Conservation (phyloP, 2,797 vertebrate genomes). For the Pagetopsis macropterus region DNA sequence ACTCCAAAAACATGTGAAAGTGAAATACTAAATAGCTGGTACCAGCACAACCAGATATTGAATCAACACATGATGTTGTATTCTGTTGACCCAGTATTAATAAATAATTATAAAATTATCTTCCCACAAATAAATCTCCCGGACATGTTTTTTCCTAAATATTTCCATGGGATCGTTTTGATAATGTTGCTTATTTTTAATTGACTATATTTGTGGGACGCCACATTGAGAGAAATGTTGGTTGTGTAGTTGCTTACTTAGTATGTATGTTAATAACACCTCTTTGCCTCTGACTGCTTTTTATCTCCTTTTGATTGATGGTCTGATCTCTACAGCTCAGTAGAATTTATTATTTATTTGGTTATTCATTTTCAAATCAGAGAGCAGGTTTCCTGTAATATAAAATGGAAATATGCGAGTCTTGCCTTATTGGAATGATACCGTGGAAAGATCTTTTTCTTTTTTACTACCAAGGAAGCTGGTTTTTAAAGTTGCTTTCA, state of each 20-base stretch:
- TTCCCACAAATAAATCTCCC: not conserved
- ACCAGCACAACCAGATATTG: not conserved
- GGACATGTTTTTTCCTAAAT: not conserved
- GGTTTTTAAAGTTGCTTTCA: conserved; percentile 27
- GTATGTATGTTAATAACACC: not conserved
- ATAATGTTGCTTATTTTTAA: not conserved
- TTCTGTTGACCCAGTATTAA: not conserved
- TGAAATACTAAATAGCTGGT: not conserved
- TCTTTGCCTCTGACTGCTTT: conserved; percentile 14
- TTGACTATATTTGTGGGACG: not conserved
- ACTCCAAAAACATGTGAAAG: not conserved
- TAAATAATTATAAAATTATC: not conserved
- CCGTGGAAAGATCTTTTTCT: conserved; percentile 24
- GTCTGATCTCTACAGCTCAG: conserved; percentile 9
- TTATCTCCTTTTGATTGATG: conserved; percentile 2
- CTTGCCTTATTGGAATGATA: conserved; percentile 19
- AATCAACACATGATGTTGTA: not conserved
- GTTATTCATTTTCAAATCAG: conserved; percentile 15
- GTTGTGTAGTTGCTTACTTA: not conserved
- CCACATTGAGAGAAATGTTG: not conserved
- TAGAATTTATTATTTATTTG: conserved; percentile 17
- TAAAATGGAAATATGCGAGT: conserved; percentile 21
- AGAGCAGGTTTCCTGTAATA: conserved; percentile 32
- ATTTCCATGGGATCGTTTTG: not conserved
- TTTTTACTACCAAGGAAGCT: conserved; percentile 14